phyloP scores from a whole-genome alignment of 2,113 vertebrate species.

The Cercocebus atys region DNA sequence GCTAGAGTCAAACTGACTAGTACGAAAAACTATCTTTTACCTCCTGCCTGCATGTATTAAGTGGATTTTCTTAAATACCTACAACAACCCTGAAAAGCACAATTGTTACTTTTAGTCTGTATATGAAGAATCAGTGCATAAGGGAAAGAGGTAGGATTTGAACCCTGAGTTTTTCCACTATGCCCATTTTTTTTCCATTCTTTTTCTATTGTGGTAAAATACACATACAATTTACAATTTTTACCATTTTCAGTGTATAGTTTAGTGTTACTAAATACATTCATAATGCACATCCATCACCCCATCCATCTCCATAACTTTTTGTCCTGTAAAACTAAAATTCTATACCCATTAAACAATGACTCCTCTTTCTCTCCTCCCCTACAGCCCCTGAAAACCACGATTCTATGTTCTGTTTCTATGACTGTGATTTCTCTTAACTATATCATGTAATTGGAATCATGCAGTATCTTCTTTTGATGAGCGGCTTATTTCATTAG shows the following conservation, averaged over 20 bases:
- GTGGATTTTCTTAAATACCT: too few species aligned
- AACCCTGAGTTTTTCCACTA: background rate
- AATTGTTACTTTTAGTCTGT: background rate
- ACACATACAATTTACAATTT: too few species aligned
- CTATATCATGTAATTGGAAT: background rate
- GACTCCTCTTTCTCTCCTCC: background rate
- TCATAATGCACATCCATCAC: too few species aligned
- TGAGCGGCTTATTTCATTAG: too few species aligned
- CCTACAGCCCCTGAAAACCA: fast-evolving
- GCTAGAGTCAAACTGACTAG: background rate
- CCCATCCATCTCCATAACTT: background rate
- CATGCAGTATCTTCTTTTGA: background rate
- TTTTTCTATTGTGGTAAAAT: background rate
- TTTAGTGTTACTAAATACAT: background rate
- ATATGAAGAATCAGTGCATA: background rate
- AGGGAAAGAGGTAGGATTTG: background rate
- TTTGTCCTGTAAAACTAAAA: background rate
- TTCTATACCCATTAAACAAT: background rate
- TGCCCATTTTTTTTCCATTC: too few species aligned
- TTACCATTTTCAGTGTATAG: background rate
- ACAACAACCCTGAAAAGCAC: fast-evolving
- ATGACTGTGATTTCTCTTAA: background rate
- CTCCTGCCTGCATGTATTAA: too few species aligned
- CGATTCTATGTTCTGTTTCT: background rate
- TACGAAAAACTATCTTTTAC: too few species aligned